A percentile compares a stretch with the other conserved stretches of the same genome.
Conservation (phyloP, 2,797 vertebrate genomes). For the Furcifer pardalis region DNA sequence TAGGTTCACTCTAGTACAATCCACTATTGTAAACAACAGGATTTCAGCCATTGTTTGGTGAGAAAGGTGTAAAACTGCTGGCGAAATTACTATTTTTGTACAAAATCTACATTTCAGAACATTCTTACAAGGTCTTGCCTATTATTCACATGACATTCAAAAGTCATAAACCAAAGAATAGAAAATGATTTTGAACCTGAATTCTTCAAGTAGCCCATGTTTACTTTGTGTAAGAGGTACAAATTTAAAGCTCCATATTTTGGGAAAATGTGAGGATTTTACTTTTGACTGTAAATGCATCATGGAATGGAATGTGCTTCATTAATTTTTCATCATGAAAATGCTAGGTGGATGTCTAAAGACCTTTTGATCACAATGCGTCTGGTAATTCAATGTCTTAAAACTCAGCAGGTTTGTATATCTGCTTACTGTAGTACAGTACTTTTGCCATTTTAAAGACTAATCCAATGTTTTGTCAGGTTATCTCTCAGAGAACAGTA, state of each 20-base stretch:
- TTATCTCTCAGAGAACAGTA: conserved; percentile 4
- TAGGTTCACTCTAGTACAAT: too few relatives aligned
- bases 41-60: too few relatives aligned
- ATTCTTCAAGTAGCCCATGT: background rate
- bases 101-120: background rate
- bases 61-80: background rate
- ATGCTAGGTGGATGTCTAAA: background rate
- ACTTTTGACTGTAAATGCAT: background rate
- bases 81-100: background rate
- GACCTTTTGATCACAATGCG: background rate
- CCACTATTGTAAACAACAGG: too few relatives aligned
- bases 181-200: background rate
- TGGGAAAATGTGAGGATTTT: background rate
- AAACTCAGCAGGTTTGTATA: conserved; percentile 1
- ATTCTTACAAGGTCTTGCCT: background rate
- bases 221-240: background rate
- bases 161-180: background rate
- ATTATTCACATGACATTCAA: background rate
- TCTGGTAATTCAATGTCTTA: conserved; percentile 8
- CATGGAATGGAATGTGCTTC: background rate
- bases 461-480: conserved; percentile 1
- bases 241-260: background rate
- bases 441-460: conserved; percentile 16
- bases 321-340: background rate
- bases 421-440: conserved; percentile 24